phyloP scores from a whole-genome alignment of 1,140 invertebrate species.

The Macrostomum lignano region DNA sequence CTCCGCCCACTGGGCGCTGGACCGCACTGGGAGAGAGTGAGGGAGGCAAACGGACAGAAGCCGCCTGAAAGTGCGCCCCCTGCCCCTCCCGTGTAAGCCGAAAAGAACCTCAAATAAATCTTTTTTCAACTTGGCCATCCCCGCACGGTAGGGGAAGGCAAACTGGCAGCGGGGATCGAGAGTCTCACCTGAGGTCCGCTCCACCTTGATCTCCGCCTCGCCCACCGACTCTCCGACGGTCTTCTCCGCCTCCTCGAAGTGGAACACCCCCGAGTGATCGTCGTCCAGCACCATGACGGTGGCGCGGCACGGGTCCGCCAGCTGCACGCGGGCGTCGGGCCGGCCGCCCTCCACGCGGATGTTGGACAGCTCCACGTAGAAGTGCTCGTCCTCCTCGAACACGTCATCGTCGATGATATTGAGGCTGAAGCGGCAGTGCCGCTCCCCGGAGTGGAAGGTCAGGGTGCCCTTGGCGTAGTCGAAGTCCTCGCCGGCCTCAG shows the following conservation, averaged over 20 bases:
- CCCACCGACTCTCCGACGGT: slow-evolving; percentile 70
- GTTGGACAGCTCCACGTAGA: slow-evolving; percentile 51
- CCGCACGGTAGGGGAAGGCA: too few species aligned
- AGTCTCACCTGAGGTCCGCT: slow-evolving; percentile 27
- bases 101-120: too few species aligned
- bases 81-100: too few species aligned
- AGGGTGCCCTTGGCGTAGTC: slow-evolving; percentile 54
- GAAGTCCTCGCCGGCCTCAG: slow-evolving; percentile 73
- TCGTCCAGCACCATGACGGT: slow-evolving; percentile 95
- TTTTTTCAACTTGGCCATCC: too few species aligned
- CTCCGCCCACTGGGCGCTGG: too few species aligned
- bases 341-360: slow-evolving; percentile 17
- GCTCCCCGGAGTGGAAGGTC: slow-evolving; percentile 50
- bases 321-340: slow-evolving; percentile 10
- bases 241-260: slow-evolving; percentile 50
- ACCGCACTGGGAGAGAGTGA: too few species aligned
- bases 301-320: slow-evolving; percentile 39
- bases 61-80: too few species aligned
- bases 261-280: slow-evolving; percentile 85
- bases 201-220: slow-evolving; percentile 36
- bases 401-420: slow-evolving; percentile 91
- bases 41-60: too few species aligned
- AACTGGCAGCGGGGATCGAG: too few species aligned
- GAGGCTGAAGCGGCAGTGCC: slow-evolving; percentile 37
- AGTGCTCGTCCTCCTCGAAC: slow-evolving; percentile 95